These are phyloP conservation scores for Pachyseris speciosa DNA, from an alignment of 64 coral and sea anemone genomes.

Conservation along the genomic window DNA sequence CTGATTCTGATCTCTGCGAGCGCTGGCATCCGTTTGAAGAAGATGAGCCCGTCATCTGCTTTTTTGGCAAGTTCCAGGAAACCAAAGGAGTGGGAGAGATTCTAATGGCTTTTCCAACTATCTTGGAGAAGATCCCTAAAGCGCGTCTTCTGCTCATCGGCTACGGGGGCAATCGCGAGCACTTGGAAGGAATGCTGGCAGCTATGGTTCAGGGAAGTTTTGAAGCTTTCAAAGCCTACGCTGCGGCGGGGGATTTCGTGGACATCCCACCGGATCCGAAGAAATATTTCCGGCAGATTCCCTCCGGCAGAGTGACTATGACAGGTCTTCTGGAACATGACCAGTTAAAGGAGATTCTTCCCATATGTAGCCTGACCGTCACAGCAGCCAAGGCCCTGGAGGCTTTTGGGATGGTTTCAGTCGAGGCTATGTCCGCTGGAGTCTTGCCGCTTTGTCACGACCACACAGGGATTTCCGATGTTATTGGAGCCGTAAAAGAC, in stretches of 20 bases:
- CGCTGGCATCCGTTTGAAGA: constrained; percentile 83
- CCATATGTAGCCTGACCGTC: constrained; percentile 77
- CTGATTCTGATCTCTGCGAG: constrained; percentile 84
- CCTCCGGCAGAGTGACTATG: constrained; percentile 73
- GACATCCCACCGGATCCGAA: constrained; percentile 78
- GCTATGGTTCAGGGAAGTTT: constrained; percentile 72
- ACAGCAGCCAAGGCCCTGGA: constrained; percentile 82
- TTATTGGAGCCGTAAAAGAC: constrained; percentile 67
- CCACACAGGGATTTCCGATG: constrained; percentile 88
- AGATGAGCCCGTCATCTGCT: constrained; percentile 83
- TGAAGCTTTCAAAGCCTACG: constrained; percentile 89
- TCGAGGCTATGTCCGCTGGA: constrained; percentile 94
- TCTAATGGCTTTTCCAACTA: constrained; percentile 77
- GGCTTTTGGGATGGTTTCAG: constrained; percentile 91
- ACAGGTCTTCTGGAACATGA: constrained; percentile 88
- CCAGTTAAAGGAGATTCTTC: constrained; percentile 89
- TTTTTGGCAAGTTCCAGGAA: constrained; percentile 91
- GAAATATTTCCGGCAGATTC: constrained; percentile 72
- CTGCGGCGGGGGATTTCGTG: constrained; percentile 78
- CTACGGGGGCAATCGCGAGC: constrained; percentile 89
- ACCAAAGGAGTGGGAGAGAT: constrained; percentile 95
- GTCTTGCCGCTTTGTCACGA: constrained; percentile 87
- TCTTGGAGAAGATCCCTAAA: constrained; percentile 75
- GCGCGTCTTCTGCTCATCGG: constrained; percentile 82
- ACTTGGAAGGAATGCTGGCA: constrained; percentile 86